Evolutionary conservation across 1,140 invertebrate genomes (phyloP).

Genomic region (Leptonema lineaticorne): DNA sequence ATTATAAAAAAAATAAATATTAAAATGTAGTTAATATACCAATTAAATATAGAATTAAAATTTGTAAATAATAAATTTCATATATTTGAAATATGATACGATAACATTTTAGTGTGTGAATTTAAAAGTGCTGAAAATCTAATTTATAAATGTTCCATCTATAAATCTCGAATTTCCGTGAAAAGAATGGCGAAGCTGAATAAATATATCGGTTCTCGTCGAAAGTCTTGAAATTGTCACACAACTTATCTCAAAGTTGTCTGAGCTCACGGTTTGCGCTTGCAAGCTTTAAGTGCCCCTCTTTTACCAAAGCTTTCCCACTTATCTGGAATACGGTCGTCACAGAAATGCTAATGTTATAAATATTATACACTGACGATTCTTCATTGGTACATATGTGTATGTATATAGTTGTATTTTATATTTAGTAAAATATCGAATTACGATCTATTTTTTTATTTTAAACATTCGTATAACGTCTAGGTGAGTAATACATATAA

Average conservation of each 20-base stretch:
- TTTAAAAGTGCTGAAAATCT: too few species aligned
- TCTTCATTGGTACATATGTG: not conserved
- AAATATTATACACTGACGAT: constrained; percentile 27
- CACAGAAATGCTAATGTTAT: constrained; percentile 34
- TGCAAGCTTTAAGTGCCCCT: constrained; percentile 40
- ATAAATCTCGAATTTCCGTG: constrained; percentile 6
- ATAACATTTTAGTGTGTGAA: too few species aligned
- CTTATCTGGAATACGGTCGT: constrained; percentile 35
- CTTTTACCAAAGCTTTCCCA: constrained; percentile 36
- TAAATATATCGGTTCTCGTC: constrained; percentile 39
- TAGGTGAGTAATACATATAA: not conserved
- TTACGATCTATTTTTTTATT: too few species aligned
- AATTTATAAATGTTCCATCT: not conserved
- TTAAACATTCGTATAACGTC: not conserved
- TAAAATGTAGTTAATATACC: too few species aligned
- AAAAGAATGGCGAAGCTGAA: constrained; percentile 26
- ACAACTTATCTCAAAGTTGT: constrained; percentile 42
- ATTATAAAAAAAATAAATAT: too few species aligned
- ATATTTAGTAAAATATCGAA: too few species aligned
- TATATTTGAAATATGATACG: too few species aligned
- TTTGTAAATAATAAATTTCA: too few species aligned
- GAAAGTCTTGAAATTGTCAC: constrained; percentile 43
- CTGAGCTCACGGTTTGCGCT: constrained; percentile 39
- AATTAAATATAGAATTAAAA: too few species aligned
- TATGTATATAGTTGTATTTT: too few species aligned